Evolutionary conservation across 2,888 invertebrate genomes (phyloP), one percentile per base, ranked within the genome.

Genomic region (Phortica magna): DNA sequence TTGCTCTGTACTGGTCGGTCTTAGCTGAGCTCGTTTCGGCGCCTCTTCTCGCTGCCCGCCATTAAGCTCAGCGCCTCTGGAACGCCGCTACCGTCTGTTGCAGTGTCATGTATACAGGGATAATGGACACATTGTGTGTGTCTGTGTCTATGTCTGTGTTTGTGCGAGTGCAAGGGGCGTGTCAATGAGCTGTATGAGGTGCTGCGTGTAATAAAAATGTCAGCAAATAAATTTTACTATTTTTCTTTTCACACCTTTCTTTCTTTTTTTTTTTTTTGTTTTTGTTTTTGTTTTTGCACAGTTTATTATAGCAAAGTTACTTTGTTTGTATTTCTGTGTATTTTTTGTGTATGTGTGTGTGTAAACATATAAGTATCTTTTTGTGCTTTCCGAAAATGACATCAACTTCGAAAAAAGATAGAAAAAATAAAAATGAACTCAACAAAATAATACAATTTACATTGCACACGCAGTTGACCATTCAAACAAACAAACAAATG

Each of bases 161-260:
- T 10, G 70, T 67, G n/a, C 22, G 22, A 7, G 22, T 17, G 53
- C 17, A 48, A 72, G 12, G 57, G 57, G 41, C 55, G 39, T 73
- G 43, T 79, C 81, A 79, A 53, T 70, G 53, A 70, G 70, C 14
- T 55, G 39, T 31, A 22, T 53, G 43, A n/a, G 68, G 19, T 75
- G 77, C 55, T 55, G 53, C 43, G 65, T 48, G 78, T 78, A 82
- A 82, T 82, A 82, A 82, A 81, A 81, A 81, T 77, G 82, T 79
- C 84, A 86, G 83, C 85, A 86, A 83, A 81, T 82, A 84, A 82
- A 82, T 83, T 83, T 81, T 80, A 77, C 85, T 82, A 79, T 74
- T 79, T 87, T 81, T 74, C 17, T 41, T 71, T 86, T 86, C 83
- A 76, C 81, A 83, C 84, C 83, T 81, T 81, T 83, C 83, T 83